Conservation (phyloP, 1,140 invertebrate species). For the Mamestra configurata region DNA sequence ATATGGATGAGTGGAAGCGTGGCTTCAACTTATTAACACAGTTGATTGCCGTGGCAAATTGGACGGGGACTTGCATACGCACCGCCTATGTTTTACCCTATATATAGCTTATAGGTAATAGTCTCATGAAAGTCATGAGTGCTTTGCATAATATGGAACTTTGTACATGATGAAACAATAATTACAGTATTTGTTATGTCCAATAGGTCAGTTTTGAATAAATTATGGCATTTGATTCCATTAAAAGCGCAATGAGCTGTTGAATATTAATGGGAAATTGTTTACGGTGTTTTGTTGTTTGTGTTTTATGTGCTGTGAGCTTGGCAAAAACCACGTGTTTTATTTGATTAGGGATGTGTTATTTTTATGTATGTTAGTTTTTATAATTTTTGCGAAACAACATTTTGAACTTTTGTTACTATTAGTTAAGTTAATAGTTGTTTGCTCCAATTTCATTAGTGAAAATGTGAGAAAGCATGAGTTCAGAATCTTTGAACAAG, state of each 20-base stretch:
- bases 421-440: too few species aligned
- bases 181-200: slow-evolving; percentile 20
- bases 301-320: not conserved
- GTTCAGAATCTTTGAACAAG: too few species aligned
- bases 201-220: slow-evolving; percentile 35
- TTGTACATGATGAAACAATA: slow-evolving; percentile 19
- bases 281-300: not conserved
- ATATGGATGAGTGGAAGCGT: slow-evolving; percentile 65
- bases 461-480: too few species aligned
- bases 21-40: slow-evolving; percentile 71
- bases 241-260: slow-evolving; percentile 29
- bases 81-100: slow-evolving; percentile 30
- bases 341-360: too few species aligned
- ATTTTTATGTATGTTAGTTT: too few species aligned
- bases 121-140: slow-evolving; percentile 41
- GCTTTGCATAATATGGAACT: slow-evolving; percentile 14
- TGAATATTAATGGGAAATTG: not conserved
- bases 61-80: slow-evolving; percentile 67
- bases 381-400: too few species aligned
- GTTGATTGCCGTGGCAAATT: slow-evolving; percentile 77
- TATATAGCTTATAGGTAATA: slow-evolving; percentile 50
- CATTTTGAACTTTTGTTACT: too few species aligned
- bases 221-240: slow-evolving; percentile 31
- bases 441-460: too few species aligned
- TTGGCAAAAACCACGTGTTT: too few species aligned